phyloP scores from a whole-genome alignment of 2,797 vertebrate species.

The Toxotes lorentzi region DNA sequence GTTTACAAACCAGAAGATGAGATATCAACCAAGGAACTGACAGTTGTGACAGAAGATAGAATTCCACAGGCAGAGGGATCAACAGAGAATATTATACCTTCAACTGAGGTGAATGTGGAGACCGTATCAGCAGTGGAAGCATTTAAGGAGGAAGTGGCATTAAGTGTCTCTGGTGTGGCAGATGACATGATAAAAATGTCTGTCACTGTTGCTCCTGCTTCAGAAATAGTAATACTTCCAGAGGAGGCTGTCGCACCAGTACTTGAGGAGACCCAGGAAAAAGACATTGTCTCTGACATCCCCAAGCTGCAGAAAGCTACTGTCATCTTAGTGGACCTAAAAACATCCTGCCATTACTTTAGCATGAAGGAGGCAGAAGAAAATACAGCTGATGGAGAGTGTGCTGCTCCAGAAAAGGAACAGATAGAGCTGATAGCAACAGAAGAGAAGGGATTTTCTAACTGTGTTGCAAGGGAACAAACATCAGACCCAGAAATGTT shows the following conservation, averaged over 20 bases:
- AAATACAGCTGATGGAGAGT: slow-evolving; percentile 3
- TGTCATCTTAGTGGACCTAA: slow-evolving; percentile 41
- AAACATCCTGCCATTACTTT: slow-evolving; percentile 20
- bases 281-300: not conserved
- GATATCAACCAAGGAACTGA: not conserved
- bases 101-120: slow-evolving; percentile 10
- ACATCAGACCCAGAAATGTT: not conserved
- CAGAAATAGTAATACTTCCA: not conserved
- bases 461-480: slow-evolving; percentile 1
- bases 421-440: not conserved
- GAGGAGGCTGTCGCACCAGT: not conserved
- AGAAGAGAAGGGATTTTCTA: not conserved
- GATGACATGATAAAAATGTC: not conserved
- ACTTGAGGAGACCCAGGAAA: slow-evolving; percentile 9
- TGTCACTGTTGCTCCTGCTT: not conserved
- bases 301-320: slow-evolving; percentile 34
- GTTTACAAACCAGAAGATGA: slow-evolving; percentile 4
- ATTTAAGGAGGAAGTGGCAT: not conserved
- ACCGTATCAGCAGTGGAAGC: not conserved
- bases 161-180: not conserved
- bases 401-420: slow-evolving; percentile 4
- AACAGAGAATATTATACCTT: not conserved
- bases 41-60: not conserved
- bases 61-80: slow-evolving; percentile 3
- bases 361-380: slow-evolving; percentile 2